Percentiles rank a stretch among this genome's conserved stretches.
Conservation (phyloP, 2,113 vertebrate species). For the Merops nubicus region DNA sequence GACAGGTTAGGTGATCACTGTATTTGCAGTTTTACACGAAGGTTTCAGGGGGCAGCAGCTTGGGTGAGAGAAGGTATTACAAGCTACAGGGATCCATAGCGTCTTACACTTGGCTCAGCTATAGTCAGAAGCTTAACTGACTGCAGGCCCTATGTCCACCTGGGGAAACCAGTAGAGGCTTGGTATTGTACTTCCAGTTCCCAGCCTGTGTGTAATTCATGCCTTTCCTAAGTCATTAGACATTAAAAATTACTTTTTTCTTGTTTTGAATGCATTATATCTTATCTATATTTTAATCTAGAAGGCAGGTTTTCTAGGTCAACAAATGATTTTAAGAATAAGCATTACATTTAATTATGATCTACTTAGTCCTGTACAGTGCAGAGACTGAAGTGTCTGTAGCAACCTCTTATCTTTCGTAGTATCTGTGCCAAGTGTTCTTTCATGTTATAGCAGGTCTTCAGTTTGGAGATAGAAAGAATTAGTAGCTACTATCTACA, state of each 20-base stretch:
- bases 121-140: background rate
- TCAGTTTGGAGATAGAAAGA: background rate
- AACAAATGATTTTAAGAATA: background rate
- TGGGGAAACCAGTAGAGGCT: background rate
- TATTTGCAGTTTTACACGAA: background rate
- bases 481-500: background rate
- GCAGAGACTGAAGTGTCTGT: background rate
- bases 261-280: background rate
- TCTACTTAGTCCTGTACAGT: conserved; percentile 3
- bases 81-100: background rate
- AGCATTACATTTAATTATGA: conserved; percentile 40
- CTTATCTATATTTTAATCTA: background rate
- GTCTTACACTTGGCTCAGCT: fast-evolving
- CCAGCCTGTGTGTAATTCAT: background rate
- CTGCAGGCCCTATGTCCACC: background rate
- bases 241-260: background rate
- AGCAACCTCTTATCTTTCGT: conserved; percentile 12
- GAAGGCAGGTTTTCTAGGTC: conserved; percentile 10
- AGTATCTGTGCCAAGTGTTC: background rate
- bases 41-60: background rate
- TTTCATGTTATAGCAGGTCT: background rate
- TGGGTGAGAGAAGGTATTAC: background rate
- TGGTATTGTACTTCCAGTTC: background rate
- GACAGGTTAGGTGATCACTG: background rate
- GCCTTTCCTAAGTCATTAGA: background rate